Evolutionary conservation across 2,113 vertebrate genomes (phyloP), one percentile per base, ranked within the genome.

Genomic region (Electrona antarctica): DNA sequence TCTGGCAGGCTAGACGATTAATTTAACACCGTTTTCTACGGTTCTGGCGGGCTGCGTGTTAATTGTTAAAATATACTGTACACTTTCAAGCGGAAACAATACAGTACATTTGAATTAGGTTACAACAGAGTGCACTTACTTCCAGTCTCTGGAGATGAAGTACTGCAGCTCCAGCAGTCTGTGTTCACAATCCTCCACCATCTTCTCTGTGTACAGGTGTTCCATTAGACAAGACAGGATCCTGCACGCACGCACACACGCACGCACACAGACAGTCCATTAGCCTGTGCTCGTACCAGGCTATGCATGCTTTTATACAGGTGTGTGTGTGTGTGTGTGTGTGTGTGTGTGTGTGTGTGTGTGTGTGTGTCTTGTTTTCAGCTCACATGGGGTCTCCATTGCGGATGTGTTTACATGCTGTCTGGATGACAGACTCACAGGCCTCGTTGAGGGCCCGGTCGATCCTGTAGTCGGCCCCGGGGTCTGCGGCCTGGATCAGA

Each of bases 211-310:
- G 82, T 98, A 98, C 59, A 99, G 92, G 67, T 96, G 97, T 73
- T 99, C 97, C 97, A 99, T 99, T 48, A 99, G 93, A 78, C 97
- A 98, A 0, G 97, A 99, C 14, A 98, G 93, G 84, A 98, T 98
- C 97, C 97, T 98, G 73, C 48, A 80, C 28, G 71, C 54, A 77
- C 50, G 54, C 48, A 73, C 28, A 60, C 71, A 54, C 62, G 3
- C 10, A n/a, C 3, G 3, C 54, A n/a, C 3, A 56, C 54, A 56
- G 5, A 56, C 21, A 15, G 54, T 10, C n/a, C 54, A 56, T 56
- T 10, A 56, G 10, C 5, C 33, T 41, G 33, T 41, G 33, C 33
- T 41, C 33, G 21, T 41, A 41, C 33, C 33, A 41, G 33, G 33
- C 3, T 41, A 41, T 41, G 33, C 33, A 41, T 41, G 33, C 33